Percentiles rank a stretch among this genome's conserved stretches.
Evolutionary conservation across 2,113 vertebrate species (phyloP).

Genomic region (Rhodinocichla rosea): DNA sequence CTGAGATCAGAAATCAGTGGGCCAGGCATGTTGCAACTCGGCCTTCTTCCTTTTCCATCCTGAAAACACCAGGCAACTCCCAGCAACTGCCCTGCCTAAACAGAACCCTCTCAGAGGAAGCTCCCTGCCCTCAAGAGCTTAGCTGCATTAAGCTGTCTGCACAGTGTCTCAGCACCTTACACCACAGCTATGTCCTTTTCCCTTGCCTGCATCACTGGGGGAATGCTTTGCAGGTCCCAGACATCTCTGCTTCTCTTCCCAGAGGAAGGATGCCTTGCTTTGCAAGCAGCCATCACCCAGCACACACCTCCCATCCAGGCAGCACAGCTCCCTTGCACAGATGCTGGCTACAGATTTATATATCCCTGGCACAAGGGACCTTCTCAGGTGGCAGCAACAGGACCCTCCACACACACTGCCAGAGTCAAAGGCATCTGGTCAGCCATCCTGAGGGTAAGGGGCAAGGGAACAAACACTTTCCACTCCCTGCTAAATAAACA

Average conservation of each 20-base stretch:
- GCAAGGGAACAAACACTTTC: background rate
- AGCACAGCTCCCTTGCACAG: background rate
- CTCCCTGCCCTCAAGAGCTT: conserved; percentile 29
- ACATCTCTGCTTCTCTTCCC: background rate
- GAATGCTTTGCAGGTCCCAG: background rate
- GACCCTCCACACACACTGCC: background rate
- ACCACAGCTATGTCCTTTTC: background rate
- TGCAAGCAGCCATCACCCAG: background rate
- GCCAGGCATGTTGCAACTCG: background rate
- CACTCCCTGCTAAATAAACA: conserved; percentile 23
- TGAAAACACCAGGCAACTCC: conserved; percentile 45
- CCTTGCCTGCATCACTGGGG: background rate
- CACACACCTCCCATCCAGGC: background rate
- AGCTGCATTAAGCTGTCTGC: background rate
- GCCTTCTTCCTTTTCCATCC: conserved; percentile 11
- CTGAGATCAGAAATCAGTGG: conserved; percentile 7
- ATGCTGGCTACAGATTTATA: background rate
- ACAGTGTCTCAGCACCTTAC: conserved; percentile 1
- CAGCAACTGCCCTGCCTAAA: conserved; percentile 39
- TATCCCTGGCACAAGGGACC: background rate
- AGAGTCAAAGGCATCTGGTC: background rate
- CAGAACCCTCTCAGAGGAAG: conserved; percentile 16
- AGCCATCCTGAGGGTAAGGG: background rate
- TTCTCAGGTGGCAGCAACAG: background rate
- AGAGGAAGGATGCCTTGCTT: background rate